A percentile compares a stretch with the other conserved stretches of the same genome.
Conservation (phyloP, 2,888 invertebrate genomes). For the Vanessa cardui region DNA sequence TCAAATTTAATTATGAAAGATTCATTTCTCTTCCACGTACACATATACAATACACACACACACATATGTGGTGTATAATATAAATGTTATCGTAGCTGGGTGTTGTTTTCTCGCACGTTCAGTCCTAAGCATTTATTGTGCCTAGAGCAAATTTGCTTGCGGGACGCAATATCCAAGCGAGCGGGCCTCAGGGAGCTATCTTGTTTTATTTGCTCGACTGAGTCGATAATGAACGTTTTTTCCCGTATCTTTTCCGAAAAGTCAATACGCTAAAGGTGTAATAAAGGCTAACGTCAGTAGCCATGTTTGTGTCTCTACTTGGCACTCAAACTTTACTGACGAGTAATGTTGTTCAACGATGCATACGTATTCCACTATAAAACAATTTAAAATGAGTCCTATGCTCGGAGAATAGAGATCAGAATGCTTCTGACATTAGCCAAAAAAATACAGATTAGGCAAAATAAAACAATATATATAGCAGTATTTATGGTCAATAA, state of each 20-base stretch:
- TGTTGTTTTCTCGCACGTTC: constrained; percentile 61
- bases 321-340: constrained; percentile 59
- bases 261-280: constrained; percentile 72
- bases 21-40: constrained; percentile 9
- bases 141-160: constrained; percentile 79
- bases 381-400: constrained; percentile 45
- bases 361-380: constrained; percentile 44
- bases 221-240: constrained; percentile 78
- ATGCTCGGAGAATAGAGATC: constrained; percentile 40
- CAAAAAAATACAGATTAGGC: constrained; percentile 53
- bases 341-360: constrained; percentile 57
- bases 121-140: constrained; percentile 75
- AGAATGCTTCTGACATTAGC: constrained; percentile 37
- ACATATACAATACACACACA: constrained; percentile 18
- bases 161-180: constrained; percentile 77
- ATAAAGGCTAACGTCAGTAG: constrained; percentile 65
- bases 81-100: constrained; percentile 58
- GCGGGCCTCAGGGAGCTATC: constrained; percentile 72
- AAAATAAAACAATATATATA: constrained; percentile 61
- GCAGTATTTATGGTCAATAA: constrained; percentile 60
- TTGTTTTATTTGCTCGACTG: constrained; percentile 74
- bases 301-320: constrained; percentile 48
- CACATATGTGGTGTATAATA: constrained; percentile 38
- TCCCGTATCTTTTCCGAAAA: constrained; percentile 60
- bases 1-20: neutral